Percentiles rank a stretch among this genome's conserved stretches.
Conservation (phyloP, 2,113 vertebrate genomes). For the Gasterosteus nipponicus region DNA sequence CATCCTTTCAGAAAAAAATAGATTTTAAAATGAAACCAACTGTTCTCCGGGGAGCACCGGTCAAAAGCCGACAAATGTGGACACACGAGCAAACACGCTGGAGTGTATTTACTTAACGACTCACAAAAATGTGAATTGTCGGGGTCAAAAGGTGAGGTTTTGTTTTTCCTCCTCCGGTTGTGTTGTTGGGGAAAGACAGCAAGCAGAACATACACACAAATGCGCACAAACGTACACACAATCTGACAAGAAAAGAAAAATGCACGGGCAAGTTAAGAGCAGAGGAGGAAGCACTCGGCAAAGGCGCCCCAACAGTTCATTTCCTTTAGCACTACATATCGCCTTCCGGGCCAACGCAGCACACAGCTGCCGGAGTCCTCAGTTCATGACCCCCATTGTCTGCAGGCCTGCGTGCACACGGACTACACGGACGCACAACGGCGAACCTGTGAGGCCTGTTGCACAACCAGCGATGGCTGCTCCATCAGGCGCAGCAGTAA, state of each 20-base stretch:
- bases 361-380: slow-evolving; percentile 31
- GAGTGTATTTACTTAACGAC: slow-evolving; percentile 26
- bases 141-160: slow-evolving; percentile 43
- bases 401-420: slow-evolving; percentile 22
- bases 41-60: not conserved
- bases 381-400: slow-evolving; percentile 52
- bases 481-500: not conserved
- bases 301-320: slow-evolving; percentile 53
- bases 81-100: slow-evolving; percentile 8
- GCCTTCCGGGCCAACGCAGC: slow-evolving; percentile 41
- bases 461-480: slow-evolving; percentile 7
- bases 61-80: slow-evolving; percentile 17
- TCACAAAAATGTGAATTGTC: slow-evolving; percentile 38
- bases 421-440: slow-evolving; percentile 20
- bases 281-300: slow-evolving; percentile 62
- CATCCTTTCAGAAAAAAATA: not conserved
- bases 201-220: slow-evolving; percentile 23
- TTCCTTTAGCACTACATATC: slow-evolving; percentile 55
- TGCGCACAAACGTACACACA: slow-evolving; percentile 11
- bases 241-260: slow-evolving; percentile 21
- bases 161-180: slow-evolving; percentile 26
- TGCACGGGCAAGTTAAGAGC: slow-evolving; percentile 46
- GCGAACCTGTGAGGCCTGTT: not conserved
- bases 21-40: slow-evolving; percentile 4
- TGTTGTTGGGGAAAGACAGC: slow-evolving; percentile 34